Conservation (phyloP, 1,140 invertebrate genomes). For the Globodera ellingtonae region DNA sequence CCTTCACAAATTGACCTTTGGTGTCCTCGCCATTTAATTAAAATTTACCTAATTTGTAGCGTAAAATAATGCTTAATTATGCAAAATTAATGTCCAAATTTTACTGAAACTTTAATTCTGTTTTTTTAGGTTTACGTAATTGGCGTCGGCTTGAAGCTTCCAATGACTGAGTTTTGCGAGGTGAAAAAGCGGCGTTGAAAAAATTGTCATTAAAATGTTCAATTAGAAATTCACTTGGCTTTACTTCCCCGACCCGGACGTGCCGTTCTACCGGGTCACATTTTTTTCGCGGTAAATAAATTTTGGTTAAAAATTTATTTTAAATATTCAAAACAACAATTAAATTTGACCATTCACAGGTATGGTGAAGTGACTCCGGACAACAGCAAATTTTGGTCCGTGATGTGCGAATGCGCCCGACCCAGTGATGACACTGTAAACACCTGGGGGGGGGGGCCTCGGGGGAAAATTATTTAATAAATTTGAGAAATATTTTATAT, state of each 20-base stretch:
- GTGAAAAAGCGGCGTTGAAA: slow-evolving; percentile 2
- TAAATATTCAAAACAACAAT: slow-evolving; percentile 49
- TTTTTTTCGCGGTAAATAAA: slow-evolving; percentile 55
- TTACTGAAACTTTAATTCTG: not conserved
- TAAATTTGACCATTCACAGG: not conserved
- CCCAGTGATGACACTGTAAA: slow-evolving; percentile 51
- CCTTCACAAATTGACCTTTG: too few species aligned
- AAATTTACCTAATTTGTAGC: too few species aligned
- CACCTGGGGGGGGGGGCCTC: not conserved
- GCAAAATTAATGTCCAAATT: not conserved
- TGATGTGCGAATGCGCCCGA: slow-evolving; percentile 65
- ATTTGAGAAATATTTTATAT: not conserved
- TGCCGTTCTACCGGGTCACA: slow-evolving; percentile 65
- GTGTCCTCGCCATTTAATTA: too few species aligned
- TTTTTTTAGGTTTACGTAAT: slow-evolving; percentile 60
- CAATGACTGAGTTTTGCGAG: slow-evolving; percentile 57
- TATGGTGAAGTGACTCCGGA: slow-evolving; percentile 62
- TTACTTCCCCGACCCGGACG: slow-evolving; percentile 63
- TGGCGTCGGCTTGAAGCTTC: slow-evolving; percentile 60
- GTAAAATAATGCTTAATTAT: slow-evolving; percentile 1
- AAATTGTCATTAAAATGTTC: slow-evolving; percentile 1
- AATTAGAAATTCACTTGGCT: slow-evolving; percentile 62
- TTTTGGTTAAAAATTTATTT: too few species aligned
- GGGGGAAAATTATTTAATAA: slow-evolving; percentile 29
- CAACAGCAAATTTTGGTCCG: slow-evolving; percentile 63